Evolutionary conservation across 2,797 vertebrate genomes (phyloP).

Genomic region (Pseudomugil gertrudae): DNA sequence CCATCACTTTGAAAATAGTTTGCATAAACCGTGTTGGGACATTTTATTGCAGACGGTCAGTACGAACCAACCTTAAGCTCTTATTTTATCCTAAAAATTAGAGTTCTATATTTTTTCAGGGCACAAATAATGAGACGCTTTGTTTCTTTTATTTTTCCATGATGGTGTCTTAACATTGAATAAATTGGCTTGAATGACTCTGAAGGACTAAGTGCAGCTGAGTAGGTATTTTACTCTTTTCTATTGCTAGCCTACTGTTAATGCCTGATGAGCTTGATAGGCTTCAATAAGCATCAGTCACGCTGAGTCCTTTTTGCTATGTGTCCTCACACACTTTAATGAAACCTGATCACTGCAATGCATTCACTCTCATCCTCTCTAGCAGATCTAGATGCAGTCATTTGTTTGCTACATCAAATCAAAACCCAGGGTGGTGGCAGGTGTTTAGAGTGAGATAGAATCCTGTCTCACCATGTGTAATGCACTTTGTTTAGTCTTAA

Average conservation of each 20-base stretch:
- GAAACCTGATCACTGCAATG: slow-evolving; percentile 53
- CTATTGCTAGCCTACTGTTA: slow-evolving; percentile 50
- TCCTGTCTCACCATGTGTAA: slow-evolving; percentile 1
- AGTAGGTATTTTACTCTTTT: slow-evolving; percentile 18
- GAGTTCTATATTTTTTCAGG: too few relatives aligned
- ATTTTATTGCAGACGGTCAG: too few relatives aligned
- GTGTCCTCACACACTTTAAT: slow-evolving; percentile 39
- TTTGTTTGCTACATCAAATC: slow-evolving; percentile 25
- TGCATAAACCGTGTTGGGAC: too few relatives aligned
- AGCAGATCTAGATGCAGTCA: slow-evolving; percentile 33
- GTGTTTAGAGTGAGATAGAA: slow-evolving; percentile 9
- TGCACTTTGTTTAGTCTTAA: slow-evolving; percentile 23
- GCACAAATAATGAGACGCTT: neutral
- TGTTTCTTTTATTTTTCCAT: slow-evolving; percentile 8
- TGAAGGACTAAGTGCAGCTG: slow-evolving; percentile 11
- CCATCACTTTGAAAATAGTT: too few relatives aligned
- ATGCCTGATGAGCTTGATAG: slow-evolving; percentile 53
- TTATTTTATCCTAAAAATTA: neutral
- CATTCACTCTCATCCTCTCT: slow-evolving; percentile 43
- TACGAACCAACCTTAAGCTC: too few relatives aligned
- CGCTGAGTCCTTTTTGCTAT: slow-evolving; percentile 9
- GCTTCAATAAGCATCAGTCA: slow-evolving; percentile 43
- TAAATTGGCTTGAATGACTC: slow-evolving; percentile 13
- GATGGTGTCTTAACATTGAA: neutral
- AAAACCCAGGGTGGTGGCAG: neutral